These are phyloP conservation scores for Parnassius apollo DNA, from an alignment of 2,888 invertebrate species.

Conservation along the genomic window DNA sequence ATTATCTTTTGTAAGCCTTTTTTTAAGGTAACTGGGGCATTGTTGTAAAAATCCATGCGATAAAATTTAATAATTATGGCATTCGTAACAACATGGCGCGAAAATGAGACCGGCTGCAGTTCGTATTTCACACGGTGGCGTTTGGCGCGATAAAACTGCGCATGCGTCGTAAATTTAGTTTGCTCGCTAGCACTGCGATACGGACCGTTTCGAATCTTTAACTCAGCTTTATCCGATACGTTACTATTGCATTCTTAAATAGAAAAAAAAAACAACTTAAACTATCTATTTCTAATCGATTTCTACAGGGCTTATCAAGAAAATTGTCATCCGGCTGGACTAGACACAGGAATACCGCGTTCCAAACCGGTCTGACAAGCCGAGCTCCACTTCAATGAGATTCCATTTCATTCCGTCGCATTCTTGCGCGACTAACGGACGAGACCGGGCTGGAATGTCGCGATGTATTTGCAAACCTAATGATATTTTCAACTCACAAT, in stretches of 20 bases:
- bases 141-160: conserved; percentile 46
- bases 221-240: conserved; percentile 32
- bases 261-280: conserved; percentile 14
- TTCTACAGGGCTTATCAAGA: conserved; percentile 7
- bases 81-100: conserved; percentile 53
- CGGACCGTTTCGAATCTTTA: conserved; percentile 33
- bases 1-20: conserved; percentile 34
- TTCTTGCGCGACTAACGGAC: conserved; percentile 76
- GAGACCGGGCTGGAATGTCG: conserved; percentile 52
- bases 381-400: conserved; percentile 74
- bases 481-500: conserved; percentile 32
- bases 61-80: conserved; percentile 37
- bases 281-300: conserved; percentile 6
- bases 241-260: conserved; percentile 22
- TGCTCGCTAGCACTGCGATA: conserved; percentile 45
- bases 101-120: conserved; percentile 48
- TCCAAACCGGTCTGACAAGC: conserved; percentile 68
- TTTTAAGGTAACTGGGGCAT: conserved; percentile 31
- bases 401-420: conserved; percentile 78
- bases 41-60: conserved; percentile 32
- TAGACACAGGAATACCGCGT: conserved; percentile 58
- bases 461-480: conserved; percentile 42
- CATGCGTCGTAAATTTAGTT: conserved; percentile 52
- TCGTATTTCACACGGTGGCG: conserved; percentile 30
- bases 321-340: conserved; percentile 64